Evolutionary conservation across 2,113 vertebrate species (phyloP).

Genomic region (Spea bombifrons): DNA sequence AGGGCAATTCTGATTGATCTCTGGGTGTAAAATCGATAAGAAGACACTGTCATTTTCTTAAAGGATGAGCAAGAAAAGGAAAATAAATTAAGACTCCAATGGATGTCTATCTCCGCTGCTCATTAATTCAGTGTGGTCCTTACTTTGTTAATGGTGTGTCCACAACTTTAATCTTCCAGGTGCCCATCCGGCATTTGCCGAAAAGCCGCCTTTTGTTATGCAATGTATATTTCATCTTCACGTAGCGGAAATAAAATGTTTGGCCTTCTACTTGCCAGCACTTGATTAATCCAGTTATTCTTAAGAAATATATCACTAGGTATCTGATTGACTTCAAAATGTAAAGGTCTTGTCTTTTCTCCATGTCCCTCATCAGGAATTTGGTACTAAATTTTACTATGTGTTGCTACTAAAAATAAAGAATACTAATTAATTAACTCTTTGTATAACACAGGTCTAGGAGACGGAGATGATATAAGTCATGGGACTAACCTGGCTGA

Average conservation of each 20-base stretch:
- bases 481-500: too few relatives aligned
- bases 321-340: slow-evolving; percentile 91
- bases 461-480: too few relatives aligned
- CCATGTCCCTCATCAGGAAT: slow-evolving; percentile 76
- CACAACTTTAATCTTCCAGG: slow-evolving; percentile 87
- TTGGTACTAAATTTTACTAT: slow-evolving; percentile 79
- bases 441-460: background rate
- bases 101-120: slow-evolving; percentile 81
- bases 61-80: slow-evolving; percentile 93
- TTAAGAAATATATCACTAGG: slow-evolving; percentile 79
- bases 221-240: slow-evolving; percentile 83
- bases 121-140: slow-evolving; percentile 90
- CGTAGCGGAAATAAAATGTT: slow-evolving; percentile 70
- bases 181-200: slow-evolving; percentile 71
- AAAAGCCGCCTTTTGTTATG: slow-evolving; percentile 73
- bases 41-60: slow-evolving; percentile 99
- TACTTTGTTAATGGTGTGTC: slow-evolving; percentile 85
- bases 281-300: slow-evolving; percentile 91
- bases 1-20: slow-evolving; percentile 98
- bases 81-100: slow-evolving; percentile 98
- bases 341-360: slow-evolving; percentile 79
- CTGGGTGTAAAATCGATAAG: slow-evolving; percentile 98
- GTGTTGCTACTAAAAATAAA: slow-evolving; percentile 83
- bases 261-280: slow-evolving; percentile 67
- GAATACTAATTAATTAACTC: slow-evolving; percentile 83